These are phyloP conservation scores for Pristionchus exspectatus DNA, from an alignment of 2,888 invertebrate species.

Conservation along the genomic window DNA sequence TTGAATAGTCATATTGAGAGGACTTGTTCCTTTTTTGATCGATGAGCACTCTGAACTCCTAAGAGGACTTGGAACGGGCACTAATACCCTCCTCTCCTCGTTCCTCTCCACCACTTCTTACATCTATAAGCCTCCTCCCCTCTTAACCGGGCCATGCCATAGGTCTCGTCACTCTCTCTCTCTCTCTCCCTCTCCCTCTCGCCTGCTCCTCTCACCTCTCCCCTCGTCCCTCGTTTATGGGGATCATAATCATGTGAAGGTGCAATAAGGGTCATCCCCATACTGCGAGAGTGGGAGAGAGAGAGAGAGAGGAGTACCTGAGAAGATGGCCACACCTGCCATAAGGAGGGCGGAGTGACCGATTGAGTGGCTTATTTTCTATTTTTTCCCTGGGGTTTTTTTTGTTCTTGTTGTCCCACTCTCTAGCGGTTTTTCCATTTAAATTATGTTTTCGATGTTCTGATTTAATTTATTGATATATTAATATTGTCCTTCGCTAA, in stretches of 20 bases:
- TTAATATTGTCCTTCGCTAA: too few species aligned
- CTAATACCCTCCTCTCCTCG: background rate
- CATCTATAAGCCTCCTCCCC: conserved; percentile 2
- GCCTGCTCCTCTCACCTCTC: background rate
- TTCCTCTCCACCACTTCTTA: background rate
- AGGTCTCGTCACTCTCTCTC: background rate
- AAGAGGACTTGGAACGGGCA: conserved; percentile 27
- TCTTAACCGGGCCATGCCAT: background rate
- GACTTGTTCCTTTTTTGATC: background rate
- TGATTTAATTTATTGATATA: too few species aligned
- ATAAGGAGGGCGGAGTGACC: background rate
- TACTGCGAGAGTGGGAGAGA: background rate
- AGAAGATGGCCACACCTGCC: background rate
- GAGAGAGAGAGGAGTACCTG: background rate
- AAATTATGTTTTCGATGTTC: too few species aligned
- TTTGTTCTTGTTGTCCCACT: too few species aligned
- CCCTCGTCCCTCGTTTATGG: conserved; percentile 1
- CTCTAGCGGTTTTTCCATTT: too few species aligned
- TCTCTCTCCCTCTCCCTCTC: background rate
- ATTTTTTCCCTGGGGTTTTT: background rate
- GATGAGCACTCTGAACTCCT: conserved; percentile 6
- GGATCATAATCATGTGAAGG: conserved; percentile 31
- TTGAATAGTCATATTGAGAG: background rate
- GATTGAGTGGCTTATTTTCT: background rate
- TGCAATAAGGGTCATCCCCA: conserved; percentile 10